These are phyloP conservation scores for Terrapene triunguis DNA, from an alignment of 2,113 vertebrate genomes.

Conservation along the genomic window DNA sequence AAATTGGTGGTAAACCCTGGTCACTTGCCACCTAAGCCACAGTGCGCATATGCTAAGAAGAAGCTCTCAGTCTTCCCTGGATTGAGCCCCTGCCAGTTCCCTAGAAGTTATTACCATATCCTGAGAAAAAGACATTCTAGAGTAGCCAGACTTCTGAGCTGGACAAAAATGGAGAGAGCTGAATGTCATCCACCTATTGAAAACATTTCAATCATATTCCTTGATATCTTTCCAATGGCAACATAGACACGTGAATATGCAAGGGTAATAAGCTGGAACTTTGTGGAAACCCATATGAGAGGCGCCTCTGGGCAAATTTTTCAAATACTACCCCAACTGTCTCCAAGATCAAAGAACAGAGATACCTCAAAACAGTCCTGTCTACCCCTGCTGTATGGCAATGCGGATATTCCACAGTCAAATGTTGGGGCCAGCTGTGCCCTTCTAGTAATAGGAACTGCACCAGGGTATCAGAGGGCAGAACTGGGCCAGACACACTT, in stretches of 20 bases:
- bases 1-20: too few species aligned
- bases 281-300: background rate
- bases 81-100: background rate
- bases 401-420: background rate
- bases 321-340: background rate
- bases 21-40: too few species aligned
- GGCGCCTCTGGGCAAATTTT: background rate
- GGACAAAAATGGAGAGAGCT: background rate
- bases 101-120: background rate
- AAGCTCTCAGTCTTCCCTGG: too few species aligned
- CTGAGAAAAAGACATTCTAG: accelerated
- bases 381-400: background rate
- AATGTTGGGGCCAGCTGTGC: too few species aligned
- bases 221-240: background rate
- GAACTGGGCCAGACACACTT: too few species aligned
- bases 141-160: background rate
- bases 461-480: too few species aligned
- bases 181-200: background rate
- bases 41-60: too few species aligned
- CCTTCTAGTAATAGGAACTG: too few species aligned
- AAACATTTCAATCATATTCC: background rate
- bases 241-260: background rate
- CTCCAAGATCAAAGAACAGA: background rate
- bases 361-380: background rate
- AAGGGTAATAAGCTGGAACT: too few species aligned